Conservation (phyloP, 2,888 invertebrate species). For the Aquatica leii region DNA sequence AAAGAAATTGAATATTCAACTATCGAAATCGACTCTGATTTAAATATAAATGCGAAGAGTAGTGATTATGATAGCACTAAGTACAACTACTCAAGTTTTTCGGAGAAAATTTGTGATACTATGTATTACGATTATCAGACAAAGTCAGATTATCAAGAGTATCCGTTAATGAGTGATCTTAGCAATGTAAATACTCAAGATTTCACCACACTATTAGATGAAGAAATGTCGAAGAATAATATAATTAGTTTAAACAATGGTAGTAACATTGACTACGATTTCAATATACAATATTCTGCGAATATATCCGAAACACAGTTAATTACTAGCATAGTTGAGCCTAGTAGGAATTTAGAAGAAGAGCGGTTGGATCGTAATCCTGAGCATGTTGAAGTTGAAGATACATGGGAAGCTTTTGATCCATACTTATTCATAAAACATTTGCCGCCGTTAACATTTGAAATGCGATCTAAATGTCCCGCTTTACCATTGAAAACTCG, state of each 20-base stretch:
- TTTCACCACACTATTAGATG: constrained; percentile 63
- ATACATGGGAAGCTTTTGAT: constrained; percentile 84
- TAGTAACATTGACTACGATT: constrained; percentile 52
- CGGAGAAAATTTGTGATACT: constrained; percentile 56
- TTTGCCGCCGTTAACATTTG: constrained; percentile 81
- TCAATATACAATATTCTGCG: constrained; percentile 42
- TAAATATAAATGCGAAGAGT: constrained; percentile 45
- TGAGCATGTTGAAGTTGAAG: constrained; percentile 60
- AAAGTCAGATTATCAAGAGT: constrained; percentile 57
- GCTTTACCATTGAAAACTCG: constrained; percentile 91
- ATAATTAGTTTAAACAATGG: constrained; percentile 46
- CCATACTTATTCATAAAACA: constrained; percentile 92
- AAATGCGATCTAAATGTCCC: constrained; percentile 76
- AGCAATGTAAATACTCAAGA: constrained; percentile 61
- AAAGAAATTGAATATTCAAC: constrained; percentile 56
- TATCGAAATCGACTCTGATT: constrained; percentile 52
- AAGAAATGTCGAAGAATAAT: constrained; percentile 61
- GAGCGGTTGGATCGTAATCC: constrained; percentile 56
- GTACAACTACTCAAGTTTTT: constrained; percentile 51
- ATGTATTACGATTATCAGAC: constrained; percentile 58
- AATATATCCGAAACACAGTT: constrained; percentile 41
- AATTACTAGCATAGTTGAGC: constrained; percentile 51
- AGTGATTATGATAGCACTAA: constrained; percentile 46
- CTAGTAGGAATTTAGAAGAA: constrained; percentile 46
- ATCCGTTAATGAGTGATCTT: constrained; percentile 57